A percentile compares a stretch with the other conserved stretches of the same genome.
Evolutionary conservation across 1,140 invertebrate species (phyloP).

Genomic region (Macrostomum lignano): DNA sequence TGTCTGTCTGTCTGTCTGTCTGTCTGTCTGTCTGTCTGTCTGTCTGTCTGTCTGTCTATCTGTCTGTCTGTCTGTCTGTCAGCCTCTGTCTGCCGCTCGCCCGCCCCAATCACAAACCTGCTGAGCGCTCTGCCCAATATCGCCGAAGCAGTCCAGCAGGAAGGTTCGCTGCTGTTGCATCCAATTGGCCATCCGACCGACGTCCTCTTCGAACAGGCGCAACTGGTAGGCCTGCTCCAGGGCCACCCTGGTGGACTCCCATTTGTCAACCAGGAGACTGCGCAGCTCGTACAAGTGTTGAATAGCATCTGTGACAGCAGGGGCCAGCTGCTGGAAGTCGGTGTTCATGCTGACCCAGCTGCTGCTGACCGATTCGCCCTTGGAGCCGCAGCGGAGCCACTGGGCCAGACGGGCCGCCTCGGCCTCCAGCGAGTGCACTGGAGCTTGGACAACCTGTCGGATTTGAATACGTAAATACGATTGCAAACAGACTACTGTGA

Average conservation of each 20-base stretch:
- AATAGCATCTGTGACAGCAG: slow-evolving; percentile 1
- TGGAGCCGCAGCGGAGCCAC: slow-evolving; percentile 1
- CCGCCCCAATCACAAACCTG: slow-evolving; percentile 1
- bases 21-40: too few relatives aligned
- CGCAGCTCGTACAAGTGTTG: neutral
- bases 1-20: too few relatives aligned
- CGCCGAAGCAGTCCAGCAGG: neutral
- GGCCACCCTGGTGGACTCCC: slow-evolving; percentile 37
- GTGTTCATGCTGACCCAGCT: slow-evolving; percentile 5
- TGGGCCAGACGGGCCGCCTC: neutral
- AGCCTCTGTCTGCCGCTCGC: too few relatives aligned
- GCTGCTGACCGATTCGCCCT: neutral
- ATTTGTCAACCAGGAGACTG: neutral
- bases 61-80: too few relatives aligned
- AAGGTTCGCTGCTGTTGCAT: slow-evolving; percentile 1
- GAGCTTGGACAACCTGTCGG: slow-evolving; percentile 5
- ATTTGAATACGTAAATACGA: too few relatives aligned
- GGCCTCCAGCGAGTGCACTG: slow-evolving; percentile 1
- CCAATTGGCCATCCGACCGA: slow-evolving; percentile 32
- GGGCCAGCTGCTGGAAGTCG: slow-evolving; percentile 4
- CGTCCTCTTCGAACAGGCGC: slow-evolving; percentile 75
- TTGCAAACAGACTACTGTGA: too few relatives aligned
- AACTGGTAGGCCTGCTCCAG: slow-evolving; percentile 79
- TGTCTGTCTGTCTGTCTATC: too few relatives aligned
- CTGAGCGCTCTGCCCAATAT: slow-evolving; percentile 1